These are phyloP conservation scores for Drosophila jambulina DNA, from an alignment of 1,140 invertebrate genomes.

Conservation along the genomic window DNA sequence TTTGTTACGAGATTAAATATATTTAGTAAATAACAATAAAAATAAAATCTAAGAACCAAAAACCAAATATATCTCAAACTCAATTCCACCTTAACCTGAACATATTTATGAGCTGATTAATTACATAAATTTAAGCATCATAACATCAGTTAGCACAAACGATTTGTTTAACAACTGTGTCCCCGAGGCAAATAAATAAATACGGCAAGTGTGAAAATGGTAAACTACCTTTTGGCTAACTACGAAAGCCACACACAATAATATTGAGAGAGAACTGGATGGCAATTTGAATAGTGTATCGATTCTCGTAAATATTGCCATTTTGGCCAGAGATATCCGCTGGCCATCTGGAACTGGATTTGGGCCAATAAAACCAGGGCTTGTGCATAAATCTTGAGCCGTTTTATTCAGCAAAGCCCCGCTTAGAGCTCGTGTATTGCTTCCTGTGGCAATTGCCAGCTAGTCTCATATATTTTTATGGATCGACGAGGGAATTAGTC, in stretches of 20 bases:
- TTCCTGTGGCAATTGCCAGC: conserved; percentile 35
- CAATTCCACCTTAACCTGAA: neutral
- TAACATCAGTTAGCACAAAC: conserved; percentile 25
- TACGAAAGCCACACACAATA: conserved; percentile 3
- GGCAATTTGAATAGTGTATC: conserved; percentile 49
- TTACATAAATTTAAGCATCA: conserved; percentile 10
- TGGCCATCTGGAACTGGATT: conserved; percentile 35
- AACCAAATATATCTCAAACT: neutral
- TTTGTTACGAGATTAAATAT: too few species aligned
- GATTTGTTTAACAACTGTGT: conserved; percentile 15
- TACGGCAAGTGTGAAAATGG: conserved; percentile 26
- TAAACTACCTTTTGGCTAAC: conserved; percentile 7
- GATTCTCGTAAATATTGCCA: conserved; percentile 63
- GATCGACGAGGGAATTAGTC: neutral
- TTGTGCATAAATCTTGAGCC: conserved; percentile 61
- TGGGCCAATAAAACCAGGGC: conserved; percentile 62
- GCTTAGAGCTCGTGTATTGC: conserved; percentile 5
- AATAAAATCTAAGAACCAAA: neutral
- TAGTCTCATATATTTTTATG: conserved; percentile 26
- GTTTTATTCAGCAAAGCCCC: conserved; percentile 48
- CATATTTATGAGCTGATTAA: neutral
- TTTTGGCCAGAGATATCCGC: conserved; percentile 35
- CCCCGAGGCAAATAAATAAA: conserved; percentile 12
- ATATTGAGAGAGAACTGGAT: conserved; percentile 10
- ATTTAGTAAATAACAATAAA: neutral